A percentile compares a stretch with the other conserved stretches of the same genome.
phyloP scores from a whole-genome alignment of 2,113 vertebrate genomes.

The Bagarius yarrelli region DNA sequence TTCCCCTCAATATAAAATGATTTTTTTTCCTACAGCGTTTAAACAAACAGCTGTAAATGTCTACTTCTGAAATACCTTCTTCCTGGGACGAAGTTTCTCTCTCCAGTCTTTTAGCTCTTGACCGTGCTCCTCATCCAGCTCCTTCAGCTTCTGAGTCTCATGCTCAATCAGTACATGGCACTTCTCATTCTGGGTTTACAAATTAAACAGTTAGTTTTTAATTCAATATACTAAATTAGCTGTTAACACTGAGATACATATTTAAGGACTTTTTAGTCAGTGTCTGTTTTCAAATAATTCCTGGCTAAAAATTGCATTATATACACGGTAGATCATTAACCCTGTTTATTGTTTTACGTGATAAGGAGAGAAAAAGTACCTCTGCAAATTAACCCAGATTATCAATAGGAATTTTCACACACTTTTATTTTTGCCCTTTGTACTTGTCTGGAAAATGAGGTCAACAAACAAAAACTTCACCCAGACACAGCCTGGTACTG shows the following conservation, averaged over 20 bases:
- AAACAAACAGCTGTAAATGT: not conserved
- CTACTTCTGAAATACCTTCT: slow-evolving; percentile 82
- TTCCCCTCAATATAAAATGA: not conserved
- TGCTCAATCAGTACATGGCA: slow-evolving; percentile 96
- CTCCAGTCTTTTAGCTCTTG: slow-evolving; percentile 96
- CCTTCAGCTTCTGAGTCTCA: slow-evolving; percentile 97
- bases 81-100: slow-evolving; percentile 92
- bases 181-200: slow-evolving; percentile 89
- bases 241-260: not conserved
- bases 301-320: not conserved
- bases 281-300: not conserved
- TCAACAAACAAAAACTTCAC: not conserved
- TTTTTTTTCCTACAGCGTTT: not conserved
- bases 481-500: not conserved
- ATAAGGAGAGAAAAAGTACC: not conserved
- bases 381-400: not conserved
- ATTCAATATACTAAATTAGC: not conserved
- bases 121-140: slow-evolving; percentile 93
- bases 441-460: not conserved
- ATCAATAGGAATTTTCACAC: not conserved
- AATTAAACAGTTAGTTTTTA: not conserved
- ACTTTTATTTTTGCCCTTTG: not conserved
- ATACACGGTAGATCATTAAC: not conserved
- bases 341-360: not conserved
- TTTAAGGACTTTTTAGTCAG: not conserved